Base-by-base conservation (phyloP, 1,140 invertebrate genomes). In the Papilio aristodemus region DNA sequence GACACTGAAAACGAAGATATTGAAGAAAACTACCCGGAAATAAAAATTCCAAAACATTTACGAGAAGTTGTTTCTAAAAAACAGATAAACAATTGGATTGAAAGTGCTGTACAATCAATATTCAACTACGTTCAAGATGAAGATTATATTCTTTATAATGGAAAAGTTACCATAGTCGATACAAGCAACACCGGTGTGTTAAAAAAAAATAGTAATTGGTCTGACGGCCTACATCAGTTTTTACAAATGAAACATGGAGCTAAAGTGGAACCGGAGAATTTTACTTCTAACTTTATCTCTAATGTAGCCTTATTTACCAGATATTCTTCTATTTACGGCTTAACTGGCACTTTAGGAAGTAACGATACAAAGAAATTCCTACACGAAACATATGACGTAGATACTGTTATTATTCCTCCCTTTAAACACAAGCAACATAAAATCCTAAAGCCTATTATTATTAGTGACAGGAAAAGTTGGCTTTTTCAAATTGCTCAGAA, bases 161-260 rank as follows among this genome's bases (percentile, higher is more conserved):
- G 58, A 38, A 60, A 60, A 37, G 6, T 60, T 19, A 38, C 36
- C 10, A 17, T 60, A 38, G 58, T 60, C 9, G 58, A 60, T 17
- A 17, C 36, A 17, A 38, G n/a, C 9, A 60, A 60, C 8, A 60
- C 58, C 14, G 58, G 58, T 7, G 58, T 60, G 36, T 38, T 60
- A 2, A 60, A 37, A 38, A 60, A 60, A 60, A 60, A 60, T 11
- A 37, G 6, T 7, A 32, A 36, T 36, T 60, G 58, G 58, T 60
- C 27, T 60, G 32, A 60, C 11, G 58, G 58, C 36, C 38, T 60
- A 60, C 58, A 60, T 19, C 58, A 60, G 17, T 60, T 60, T 38
- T 36, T 60, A 11, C 58, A 60, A 60, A 60, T 60, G 14, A 60
- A 60, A 60, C 58, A 60, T n/a, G 58, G 58, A 17, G 58, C 32